A percentile compares a stretch with the other conserved stretches of the same genome.
Conservation (phyloP, 2,888 invertebrate species). For the Arge pagana region DNA sequence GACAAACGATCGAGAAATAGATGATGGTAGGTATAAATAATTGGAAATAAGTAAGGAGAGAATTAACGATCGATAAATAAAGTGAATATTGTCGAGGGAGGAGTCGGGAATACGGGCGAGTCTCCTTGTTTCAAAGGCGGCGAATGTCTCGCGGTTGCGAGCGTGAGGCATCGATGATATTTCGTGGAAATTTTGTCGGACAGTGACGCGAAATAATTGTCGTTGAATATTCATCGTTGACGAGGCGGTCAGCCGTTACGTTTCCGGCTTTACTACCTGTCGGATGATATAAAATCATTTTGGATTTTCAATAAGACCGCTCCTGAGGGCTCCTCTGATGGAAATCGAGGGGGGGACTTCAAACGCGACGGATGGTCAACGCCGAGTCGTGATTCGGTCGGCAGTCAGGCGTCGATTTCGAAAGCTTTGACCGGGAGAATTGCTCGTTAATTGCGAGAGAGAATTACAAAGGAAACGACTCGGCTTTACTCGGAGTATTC, state of each 20-base stretch:
- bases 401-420: constrained; percentile 14
- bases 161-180: not conserved
- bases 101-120: no score
- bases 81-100: not conserved
- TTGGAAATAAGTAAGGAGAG: constrained; percentile 2
- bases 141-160: not conserved
- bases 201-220: not conserved
- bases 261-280: constrained; percentile 49
- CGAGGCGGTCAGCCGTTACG: constrained; percentile 39
- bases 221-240: constrained; percentile 42
- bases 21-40: constrained; percentile 8
- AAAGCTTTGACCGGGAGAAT: constrained; percentile 49
- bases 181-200: not conserved
- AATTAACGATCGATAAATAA: not conserved
- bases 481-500: no score
- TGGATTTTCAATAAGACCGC: constrained; percentile 50
- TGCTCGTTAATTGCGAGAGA: constrained; percentile 36
- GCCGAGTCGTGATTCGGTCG: constrained; percentile 5
- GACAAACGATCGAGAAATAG: constrained; percentile 2
- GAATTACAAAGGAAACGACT: no score
- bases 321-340: constrained; percentile 39
- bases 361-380: constrained; percentile 36
- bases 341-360: constrained; percentile 48
- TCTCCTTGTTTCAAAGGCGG: not conserved
- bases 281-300: constrained; percentile 54